phyloP scores from a whole-genome alignment of 1,140 invertebrate species.

The Drosophila orena region DNA sequence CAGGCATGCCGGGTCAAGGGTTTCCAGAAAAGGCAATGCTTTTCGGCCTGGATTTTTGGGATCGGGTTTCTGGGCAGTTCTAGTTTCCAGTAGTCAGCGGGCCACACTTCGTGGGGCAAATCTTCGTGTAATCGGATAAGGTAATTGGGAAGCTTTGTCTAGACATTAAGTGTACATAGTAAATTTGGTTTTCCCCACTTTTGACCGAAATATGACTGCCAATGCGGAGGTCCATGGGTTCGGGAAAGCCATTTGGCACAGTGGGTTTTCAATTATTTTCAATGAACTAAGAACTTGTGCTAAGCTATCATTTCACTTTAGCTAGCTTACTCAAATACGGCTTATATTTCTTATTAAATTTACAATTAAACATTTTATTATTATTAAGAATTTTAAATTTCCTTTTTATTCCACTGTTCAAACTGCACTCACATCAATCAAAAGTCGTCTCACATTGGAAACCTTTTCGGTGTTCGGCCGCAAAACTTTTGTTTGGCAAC shows the following conservation, averaged over 20 bases:
- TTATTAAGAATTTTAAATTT: background rate
- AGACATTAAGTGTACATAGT: conserved; percentile 85
- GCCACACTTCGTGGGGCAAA: conserved; percentile 72
- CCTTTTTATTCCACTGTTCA: conserved; percentile 18
- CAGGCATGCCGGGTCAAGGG: conserved; percentile 74
- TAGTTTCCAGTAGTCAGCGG: conserved; percentile 26
- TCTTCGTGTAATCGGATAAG: conserved; percentile 85
- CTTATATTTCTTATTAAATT: background rate
- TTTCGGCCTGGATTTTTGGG: conserved; percentile 13
- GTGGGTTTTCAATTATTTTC: conserved; percentile 7
- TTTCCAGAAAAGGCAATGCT: conserved; percentile 33
- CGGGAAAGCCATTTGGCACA: conserved; percentile 36
- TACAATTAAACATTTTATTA: background rate
- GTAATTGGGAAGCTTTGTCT: conserved; percentile 85
- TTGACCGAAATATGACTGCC: conserved; percentile 57
- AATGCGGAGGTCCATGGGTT: conserved; percentile 17
- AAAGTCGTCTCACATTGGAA: conserved; percentile 26
- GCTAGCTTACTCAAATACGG: fast-evolving
- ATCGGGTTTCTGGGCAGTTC: conserved; percentile 1
- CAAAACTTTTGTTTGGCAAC: conserved; percentile 71
- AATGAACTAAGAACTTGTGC: no score
- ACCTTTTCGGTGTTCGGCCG: conserved; percentile 34
- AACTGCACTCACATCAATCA: conserved; percentile 19
- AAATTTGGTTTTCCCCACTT: conserved; percentile 68
- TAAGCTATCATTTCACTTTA: background rate